phyloP scores from a whole-genome alignment of 2,113 vertebrate species.

The Arizona elegans region DNA sequence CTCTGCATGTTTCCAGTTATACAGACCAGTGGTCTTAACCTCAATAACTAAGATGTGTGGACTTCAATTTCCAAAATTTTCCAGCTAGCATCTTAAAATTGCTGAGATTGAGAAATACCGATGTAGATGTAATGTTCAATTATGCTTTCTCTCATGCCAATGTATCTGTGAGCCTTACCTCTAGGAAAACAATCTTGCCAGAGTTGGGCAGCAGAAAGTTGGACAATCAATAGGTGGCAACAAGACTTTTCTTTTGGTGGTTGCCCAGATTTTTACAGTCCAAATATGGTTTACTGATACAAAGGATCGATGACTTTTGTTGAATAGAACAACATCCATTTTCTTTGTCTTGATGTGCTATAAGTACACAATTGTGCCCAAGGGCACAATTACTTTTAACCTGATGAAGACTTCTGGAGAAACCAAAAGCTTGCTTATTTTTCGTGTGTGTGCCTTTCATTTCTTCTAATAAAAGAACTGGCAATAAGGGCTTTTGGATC shows the following conservation, averaged over 20 bases:
- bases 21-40: neutral
- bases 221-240: neutral
- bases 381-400: neutral
- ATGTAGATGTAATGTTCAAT: neutral
- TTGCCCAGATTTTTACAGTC: neutral
- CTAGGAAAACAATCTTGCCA: neutral
- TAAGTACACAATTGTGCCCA: neutral
- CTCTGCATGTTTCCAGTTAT: neutral
- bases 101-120: neutral
- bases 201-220: neutral
- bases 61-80: neutral
- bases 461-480: neutral
- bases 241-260: neutral
- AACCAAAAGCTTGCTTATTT: neutral
- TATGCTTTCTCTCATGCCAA: neutral
- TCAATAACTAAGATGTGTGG: neutral
- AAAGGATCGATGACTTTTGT: neutral
- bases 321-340: neutral
- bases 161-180: neutral
- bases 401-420: neutral
- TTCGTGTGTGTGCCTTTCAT: neutral
- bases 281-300: neutral
- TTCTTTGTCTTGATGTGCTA: neutral
- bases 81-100: neutral
- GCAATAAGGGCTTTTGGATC: neutral